phyloP scores from a whole-genome alignment of 2,113 vertebrate genomes.

The Laticauda colubrina region DNA sequence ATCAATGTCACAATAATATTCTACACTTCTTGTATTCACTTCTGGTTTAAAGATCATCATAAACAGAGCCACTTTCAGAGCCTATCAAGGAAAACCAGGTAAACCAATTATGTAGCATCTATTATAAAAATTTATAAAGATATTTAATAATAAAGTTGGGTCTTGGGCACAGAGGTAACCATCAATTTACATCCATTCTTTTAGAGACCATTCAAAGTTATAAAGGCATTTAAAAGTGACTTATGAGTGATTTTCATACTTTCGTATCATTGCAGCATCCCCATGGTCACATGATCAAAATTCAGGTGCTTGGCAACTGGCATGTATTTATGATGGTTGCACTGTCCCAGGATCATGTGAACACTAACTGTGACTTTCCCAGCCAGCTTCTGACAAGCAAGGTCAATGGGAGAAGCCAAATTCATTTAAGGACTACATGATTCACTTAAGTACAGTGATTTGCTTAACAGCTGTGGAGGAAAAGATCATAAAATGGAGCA shows the following conservation, averaged over 20 bases:
- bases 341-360: not conserved
- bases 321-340: not conserved
- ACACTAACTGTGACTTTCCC: not conserved
- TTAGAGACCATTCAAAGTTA: not conserved
- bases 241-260: not conserved
- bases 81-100: too few relatives aligned
- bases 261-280: not conserved
- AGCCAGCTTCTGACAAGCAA: not conserved
- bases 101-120: not conserved
- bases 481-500: not conserved
- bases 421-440: not conserved
- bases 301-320: not conserved
- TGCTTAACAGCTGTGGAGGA: not conserved
- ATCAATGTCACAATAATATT: rapidly evolving
- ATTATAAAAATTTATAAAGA: not conserved
- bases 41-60: not conserved
- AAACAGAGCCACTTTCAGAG: not conserved
- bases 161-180: not conserved
- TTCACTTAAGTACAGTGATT: not conserved
- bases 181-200: not conserved
- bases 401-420: not conserved
- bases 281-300: not conserved
- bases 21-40: not conserved
- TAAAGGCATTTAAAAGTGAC: not conserved
- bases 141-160: not conserved